Evolutionary conservation across 2,113 vertebrate species (phyloP).

Genomic region (Phylloscopus trochilus): DNA sequence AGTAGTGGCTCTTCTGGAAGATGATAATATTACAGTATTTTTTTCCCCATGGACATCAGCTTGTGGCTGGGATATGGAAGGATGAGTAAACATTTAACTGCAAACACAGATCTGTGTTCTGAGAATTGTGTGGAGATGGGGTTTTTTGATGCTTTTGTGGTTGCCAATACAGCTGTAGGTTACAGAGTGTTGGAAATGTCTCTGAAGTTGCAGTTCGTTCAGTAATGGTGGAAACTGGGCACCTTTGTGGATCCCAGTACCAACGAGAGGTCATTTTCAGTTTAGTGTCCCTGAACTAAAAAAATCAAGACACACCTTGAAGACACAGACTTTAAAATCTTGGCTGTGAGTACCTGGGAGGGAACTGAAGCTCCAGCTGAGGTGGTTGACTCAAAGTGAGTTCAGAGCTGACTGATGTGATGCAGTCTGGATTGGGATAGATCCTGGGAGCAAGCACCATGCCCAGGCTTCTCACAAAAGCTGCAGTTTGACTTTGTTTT

Average conservation of each 20-base stretch:
- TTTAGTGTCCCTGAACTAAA: not conserved
- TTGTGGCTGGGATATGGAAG: not conserved
- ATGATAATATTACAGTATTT: not conserved
- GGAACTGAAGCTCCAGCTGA: not conserved
- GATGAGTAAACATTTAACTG: not conserved
- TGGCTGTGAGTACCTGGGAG: not conserved
- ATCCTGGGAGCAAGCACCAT: not conserved
- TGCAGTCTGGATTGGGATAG: not conserved
- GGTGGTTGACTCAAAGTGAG: not conserved
- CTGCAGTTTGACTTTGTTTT: not conserved
- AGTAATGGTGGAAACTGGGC: not conserved
- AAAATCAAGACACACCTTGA: not conserved
- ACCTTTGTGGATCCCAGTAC: not conserved
- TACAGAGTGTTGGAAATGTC: not conserved
- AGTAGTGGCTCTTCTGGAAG: not conserved
- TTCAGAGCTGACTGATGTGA: not conserved
- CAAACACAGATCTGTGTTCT: not conserved
- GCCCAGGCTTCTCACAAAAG: not conserved
- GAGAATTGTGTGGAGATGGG: not conserved
- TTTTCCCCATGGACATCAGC: not conserved
- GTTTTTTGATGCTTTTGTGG: not conserved
- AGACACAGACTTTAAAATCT: not conserved
- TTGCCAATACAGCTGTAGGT: not conserved
- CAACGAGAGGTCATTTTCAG: not conserved
- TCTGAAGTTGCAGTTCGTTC: not conserved